phyloP scores from a whole-genome alignment of 2,888 invertebrate species.

The Ferrisia virgata region DNA sequence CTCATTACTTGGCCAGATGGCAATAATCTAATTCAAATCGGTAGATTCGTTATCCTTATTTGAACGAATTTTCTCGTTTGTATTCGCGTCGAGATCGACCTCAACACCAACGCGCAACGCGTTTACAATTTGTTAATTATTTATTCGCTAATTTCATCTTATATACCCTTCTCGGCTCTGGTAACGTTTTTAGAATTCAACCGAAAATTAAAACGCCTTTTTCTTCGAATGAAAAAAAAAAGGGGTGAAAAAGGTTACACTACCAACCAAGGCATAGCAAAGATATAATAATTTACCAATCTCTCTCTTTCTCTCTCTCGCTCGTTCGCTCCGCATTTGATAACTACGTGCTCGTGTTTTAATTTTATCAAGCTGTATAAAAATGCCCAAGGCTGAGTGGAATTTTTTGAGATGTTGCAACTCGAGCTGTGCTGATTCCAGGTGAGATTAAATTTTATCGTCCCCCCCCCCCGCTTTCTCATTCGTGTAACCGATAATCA shows the following conservation, averaged over 20 bases:
- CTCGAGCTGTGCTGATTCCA: not conserved
- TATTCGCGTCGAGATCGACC: not conserved
- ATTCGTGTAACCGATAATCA: too few species aligned
- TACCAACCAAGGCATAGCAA: not conserved
- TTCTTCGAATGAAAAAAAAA: not conserved
- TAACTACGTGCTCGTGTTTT: not conserved
- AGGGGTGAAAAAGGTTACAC: not conserved
- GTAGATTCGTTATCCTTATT: not conserved
- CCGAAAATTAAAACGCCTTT: not conserved
- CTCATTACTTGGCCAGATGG: not conserved
- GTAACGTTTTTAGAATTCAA: not conserved
- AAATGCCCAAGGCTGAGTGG: not conserved
- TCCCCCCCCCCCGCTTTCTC: not conserved
- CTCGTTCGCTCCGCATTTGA: not conserved
- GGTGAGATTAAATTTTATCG: not conserved
- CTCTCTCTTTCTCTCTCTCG: too few species aligned
- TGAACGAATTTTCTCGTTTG: not conserved
- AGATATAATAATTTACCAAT: not conserved
- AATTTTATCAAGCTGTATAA: not conserved
- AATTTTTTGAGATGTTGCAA: not conserved
- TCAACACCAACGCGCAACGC: not conserved
- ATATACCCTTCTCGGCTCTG: not conserved
- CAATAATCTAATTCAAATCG: not conserved
- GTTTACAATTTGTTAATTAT: not conserved
- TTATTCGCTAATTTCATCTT: not conserved